phyloP scores from a whole-genome alignment of 2,113 vertebrate genomes.

The Colinus virginianus region DNA sequence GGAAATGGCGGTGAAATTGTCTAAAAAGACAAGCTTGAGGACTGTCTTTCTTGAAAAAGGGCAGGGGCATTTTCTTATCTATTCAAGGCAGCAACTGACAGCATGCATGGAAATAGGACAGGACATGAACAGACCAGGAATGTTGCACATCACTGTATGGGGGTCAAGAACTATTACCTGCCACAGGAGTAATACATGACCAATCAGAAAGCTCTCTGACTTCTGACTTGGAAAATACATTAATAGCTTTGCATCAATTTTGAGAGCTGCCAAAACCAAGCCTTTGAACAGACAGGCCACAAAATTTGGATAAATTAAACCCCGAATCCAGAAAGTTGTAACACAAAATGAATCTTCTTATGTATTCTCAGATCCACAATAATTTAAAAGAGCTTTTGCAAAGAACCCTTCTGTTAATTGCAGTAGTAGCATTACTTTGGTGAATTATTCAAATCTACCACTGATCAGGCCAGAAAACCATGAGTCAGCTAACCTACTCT shows the following conservation, averaged over 20 bases:
- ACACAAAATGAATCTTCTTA: neutral
- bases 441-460: conserved; percentile 14
- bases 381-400: neutral
- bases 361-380: neutral
- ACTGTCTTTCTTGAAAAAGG: neutral
- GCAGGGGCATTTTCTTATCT: neutral
- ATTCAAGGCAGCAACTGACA: neutral
- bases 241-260: neutral
- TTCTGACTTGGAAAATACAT: neutral
- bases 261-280: neutral
- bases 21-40: neutral
- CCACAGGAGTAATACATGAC: accelerated
- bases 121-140: neutral
- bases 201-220: neutral
- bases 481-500: conserved; percentile 12
- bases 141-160: accelerated
- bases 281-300: neutral
- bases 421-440: neutral
- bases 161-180: neutral
- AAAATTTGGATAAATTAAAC: conserved; percentile 21
- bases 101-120: neutral
- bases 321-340: conserved; percentile 5
- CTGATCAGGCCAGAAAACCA: neutral
- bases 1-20: no score
- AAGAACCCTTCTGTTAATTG: conserved; percentile 39